Base-by-base conservation (phyloP, 1,140 invertebrate species). In the Chrysoperla carnea region DNA sequence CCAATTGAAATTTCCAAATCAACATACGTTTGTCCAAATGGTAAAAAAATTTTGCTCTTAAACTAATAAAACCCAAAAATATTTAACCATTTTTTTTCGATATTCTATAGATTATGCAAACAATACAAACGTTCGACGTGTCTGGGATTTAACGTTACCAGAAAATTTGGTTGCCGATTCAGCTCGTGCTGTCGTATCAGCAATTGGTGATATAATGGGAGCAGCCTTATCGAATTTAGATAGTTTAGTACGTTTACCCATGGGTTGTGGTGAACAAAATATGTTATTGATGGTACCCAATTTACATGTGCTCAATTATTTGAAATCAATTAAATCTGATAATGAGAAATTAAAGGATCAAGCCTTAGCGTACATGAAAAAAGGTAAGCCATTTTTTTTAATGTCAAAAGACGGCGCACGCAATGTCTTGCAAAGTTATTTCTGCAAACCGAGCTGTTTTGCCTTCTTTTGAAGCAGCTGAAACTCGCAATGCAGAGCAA, bases 221-320 rank as follows among this genome's bases (percentile, higher is more conserved):
- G 73, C 81, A 8, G 72, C 77, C 41, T 72, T 88, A 27, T 72
- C 73, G 2, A 82, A 86, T 60, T 57, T 87, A 12, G 74, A 79
- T 11, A 72, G 75, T 47, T 61, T 95, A 4, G 73, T 95, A 7
- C 68, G 67, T 50, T 73, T 92, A 67, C 89, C 91, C 1, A 84
- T 78, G 41, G 89, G 87, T 1, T 94, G 91, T 62, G 89, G 90
- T 9, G 91, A 95, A 66, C 91, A 95, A 59, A 95, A 94, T 51
- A 88, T 95, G 82, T 63, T 92, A 0, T 84, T 88, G 50, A 85
- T 93, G 56, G 84, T 94, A 14, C 88, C 90, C 1, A 89, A 89
- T 55, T 79, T 95, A 50, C 80, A 90, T 36, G 71, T 90, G 37
- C 59, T 88, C 8, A 73, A 88, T 49, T 94, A 95, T 56, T 50